Conservation (phyloP, 2,113 vertebrate genomes). For the Anthoscopus minutus region DNA sequence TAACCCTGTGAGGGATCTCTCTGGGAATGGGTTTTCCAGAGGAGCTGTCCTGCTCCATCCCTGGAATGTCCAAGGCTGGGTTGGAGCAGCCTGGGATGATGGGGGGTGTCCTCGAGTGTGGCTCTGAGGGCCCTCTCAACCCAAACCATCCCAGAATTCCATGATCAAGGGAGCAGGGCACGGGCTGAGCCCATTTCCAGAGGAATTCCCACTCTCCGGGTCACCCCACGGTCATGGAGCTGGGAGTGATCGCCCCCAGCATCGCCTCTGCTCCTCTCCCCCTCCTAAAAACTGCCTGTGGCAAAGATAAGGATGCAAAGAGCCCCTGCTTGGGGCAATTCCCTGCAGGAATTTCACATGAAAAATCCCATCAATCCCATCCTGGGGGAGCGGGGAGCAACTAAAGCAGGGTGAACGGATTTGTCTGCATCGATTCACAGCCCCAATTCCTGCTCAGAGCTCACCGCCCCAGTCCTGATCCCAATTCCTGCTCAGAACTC, state of each 20-base stretch:
- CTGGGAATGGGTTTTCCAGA: background rate
- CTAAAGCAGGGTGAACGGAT: background rate
- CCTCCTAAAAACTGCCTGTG: background rate
- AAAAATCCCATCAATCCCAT: background rate
- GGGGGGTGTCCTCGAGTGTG: background rate
- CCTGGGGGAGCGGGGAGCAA: background rate
- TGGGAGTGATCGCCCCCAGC: background rate
- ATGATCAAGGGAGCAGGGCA: fast-evolving
- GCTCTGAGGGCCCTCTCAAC: background rate
- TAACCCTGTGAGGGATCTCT: background rate
- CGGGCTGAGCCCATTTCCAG: fast-evolving
- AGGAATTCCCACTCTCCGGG: background rate
- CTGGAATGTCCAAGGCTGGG: background rate
- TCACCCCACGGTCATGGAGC: fast-evolving
- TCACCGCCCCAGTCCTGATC: background rate
- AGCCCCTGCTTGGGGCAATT: background rate
- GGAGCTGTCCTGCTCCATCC: background rate
- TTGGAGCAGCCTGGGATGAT: background rate
- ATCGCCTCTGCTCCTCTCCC: background rate
- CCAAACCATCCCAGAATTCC: background rate
- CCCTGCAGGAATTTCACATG: background rate
- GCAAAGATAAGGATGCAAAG: fast-evolving
- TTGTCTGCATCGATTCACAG: background rate
- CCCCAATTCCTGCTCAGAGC: background rate
- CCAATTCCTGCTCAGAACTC: background rate